Evolutionary conservation across 2,797 vertebrate genomes (phyloP).

Genomic region (Tachyglossus aculeatus): DNA sequence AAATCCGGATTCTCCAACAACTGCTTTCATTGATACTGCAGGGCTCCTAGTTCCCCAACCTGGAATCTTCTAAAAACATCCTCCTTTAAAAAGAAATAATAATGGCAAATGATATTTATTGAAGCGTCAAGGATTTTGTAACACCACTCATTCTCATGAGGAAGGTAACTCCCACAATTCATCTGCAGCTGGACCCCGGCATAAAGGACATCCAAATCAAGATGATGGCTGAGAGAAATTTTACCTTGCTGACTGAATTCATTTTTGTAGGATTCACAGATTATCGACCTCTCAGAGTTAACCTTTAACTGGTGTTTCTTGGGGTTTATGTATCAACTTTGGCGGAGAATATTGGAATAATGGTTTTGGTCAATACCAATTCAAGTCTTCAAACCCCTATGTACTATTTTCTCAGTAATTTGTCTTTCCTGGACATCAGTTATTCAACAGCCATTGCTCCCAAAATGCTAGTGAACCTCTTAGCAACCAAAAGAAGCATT

Average conservation of each 20-base stretch:
- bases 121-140: too few species aligned
- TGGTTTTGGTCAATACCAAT: constrained; percentile 3
- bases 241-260: constrained; percentile 16
- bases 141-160: too few species aligned
- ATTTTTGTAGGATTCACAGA: constrained; percentile 37
- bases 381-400: constrained; percentile 41
- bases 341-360: constrained; percentile 41
- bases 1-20: too few species aligned
- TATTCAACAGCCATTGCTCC: constrained; percentile 46
- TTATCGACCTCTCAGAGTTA: background rate
- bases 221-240: constrained; percentile 21
- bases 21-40: too few species aligned
- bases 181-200: background rate
- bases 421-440: constrained; percentile 53
- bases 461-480: constrained; percentile 44
- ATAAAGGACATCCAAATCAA: background rate
- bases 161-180: accelerated
- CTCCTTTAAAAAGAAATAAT: too few species aligned
- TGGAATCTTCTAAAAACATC: too few species aligned
- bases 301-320: constrained; percentile 36
- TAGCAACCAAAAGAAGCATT: constrained; percentile 31
- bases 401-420: constrained; percentile 52
- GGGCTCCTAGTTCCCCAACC: too few species aligned
- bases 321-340: constrained; percentile 26
- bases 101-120: too few species aligned